Conservation (phyloP, 2,888 invertebrate genomes). For the Acheta domesticus region DNA sequence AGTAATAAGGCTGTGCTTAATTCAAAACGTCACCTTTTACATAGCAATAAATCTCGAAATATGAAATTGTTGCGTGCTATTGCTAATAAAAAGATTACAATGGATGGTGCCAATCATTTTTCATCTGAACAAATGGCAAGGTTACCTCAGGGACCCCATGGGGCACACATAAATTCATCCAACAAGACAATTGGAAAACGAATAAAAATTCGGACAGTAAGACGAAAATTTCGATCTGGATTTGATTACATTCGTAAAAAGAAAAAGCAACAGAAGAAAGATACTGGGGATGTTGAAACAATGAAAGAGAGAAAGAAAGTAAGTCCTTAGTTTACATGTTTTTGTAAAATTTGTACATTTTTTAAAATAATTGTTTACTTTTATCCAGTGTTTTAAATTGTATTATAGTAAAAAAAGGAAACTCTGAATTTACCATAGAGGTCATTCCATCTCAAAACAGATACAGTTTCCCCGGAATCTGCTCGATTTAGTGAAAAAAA, state of each 20-base stretch:
- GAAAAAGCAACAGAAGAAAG: slow-evolving; percentile 67
- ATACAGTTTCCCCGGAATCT: no score
- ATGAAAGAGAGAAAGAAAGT: slow-evolving; percentile 35
- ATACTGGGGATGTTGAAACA: slow-evolving; percentile 45
- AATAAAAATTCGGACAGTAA: slow-evolving; percentile 61
- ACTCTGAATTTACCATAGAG: no score
- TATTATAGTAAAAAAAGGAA: no score
- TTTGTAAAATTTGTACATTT: not conserved
- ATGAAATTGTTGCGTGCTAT: slow-evolving; percentile 43
- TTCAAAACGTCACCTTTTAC: slow-evolving; percentile 45
- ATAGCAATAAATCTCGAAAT: slow-evolving; percentile 38
- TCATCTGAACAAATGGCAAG: slow-evolving; percentile 18
- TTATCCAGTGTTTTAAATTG: no score
- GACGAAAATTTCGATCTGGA: slow-evolving; percentile 75
- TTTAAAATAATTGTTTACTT: no score
- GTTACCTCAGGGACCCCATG: not conserved
- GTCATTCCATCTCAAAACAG: no score
- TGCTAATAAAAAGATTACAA: slow-evolving; percentile 38
- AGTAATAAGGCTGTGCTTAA: slow-evolving; percentile 47
- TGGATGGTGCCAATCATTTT: slow-evolving; percentile 35
- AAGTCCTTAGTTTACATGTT: not conserved
- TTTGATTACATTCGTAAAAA: slow-evolving; percentile 89
- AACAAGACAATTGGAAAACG: slow-evolving; percentile 48
- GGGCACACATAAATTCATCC: not conserved
- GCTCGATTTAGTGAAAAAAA: no score